These are phyloP conservation scores for Atta texana DNA, from an alignment of 1,140 invertebrate genomes.

Conservation along the genomic window DNA sequence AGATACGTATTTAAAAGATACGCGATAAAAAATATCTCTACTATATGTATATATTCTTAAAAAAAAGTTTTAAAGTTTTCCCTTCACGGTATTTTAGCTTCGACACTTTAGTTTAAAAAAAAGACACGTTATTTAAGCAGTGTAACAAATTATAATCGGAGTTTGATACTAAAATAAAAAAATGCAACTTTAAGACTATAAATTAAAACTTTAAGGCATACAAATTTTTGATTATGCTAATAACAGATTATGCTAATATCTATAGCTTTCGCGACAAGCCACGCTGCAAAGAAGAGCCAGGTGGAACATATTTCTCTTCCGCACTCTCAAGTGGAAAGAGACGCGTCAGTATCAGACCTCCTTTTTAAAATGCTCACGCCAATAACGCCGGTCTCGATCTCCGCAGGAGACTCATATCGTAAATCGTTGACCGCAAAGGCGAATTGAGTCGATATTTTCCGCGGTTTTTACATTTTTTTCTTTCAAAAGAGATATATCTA, in stretches of 20 bases:
- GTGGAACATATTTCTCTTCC: slow-evolving; percentile 64
- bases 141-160: background rate
- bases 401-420: slow-evolving; percentile 22
- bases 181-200: background rate
- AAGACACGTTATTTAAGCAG: background rate
- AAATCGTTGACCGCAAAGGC: slow-evolving; percentile 45
- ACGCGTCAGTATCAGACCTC: slow-evolving; percentile 69
- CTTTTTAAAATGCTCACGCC: slow-evolving; percentile 49
- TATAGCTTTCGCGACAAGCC: slow-evolving; percentile 43
- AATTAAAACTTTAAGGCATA: slow-evolving; percentile 4
- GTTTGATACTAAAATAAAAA: background rate
- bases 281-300: slow-evolving; percentile 58
- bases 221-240: slow-evolving; percentile 70
- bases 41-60: background rate
- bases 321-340: slow-evolving; percentile 49
- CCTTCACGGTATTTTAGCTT: background rate
- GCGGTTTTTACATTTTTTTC: background rate
- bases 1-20: background rate
- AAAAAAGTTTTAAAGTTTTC: background rate
- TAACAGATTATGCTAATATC: slow-evolving; percentile 68
- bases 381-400: slow-evolving; percentile 44
- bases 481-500: background rate
- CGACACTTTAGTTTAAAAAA: background rate
- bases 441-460: slow-evolving; percentile 13
- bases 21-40: background rate